phyloP scores from a whole-genome alignment of 2,113 vertebrate species.

The Hirundichthys speculiger region DNA sequence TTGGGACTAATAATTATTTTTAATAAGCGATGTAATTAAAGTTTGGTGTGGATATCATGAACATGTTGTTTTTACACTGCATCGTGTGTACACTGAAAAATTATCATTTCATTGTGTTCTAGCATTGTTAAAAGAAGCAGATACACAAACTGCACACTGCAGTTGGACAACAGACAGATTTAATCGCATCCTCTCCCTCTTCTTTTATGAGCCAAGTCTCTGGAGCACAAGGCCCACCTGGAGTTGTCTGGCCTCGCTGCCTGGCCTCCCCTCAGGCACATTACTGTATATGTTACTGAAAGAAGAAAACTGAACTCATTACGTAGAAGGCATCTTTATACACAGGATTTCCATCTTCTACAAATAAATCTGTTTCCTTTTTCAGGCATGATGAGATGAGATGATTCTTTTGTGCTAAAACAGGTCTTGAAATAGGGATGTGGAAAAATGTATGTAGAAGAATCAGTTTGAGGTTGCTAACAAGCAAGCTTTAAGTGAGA shows the following conservation, averaged over 20 bases:
- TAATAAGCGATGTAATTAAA: no score
- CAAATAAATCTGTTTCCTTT: constrained; percentile 25
- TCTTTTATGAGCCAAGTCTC: constrained; percentile 65
- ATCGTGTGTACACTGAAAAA: no score
- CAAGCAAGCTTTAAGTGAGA: no score
- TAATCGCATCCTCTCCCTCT: constrained; percentile 41
- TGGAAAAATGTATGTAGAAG: no score
- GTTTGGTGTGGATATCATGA: no score
- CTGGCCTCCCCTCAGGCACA: constrained; percentile 64
- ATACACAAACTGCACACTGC: constrained; percentile 10
- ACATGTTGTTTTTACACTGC: no score
- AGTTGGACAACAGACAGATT: constrained; percentile 54
- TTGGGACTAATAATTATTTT: no score
- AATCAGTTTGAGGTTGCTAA: no score
- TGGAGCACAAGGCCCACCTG: constrained; percentile 68
- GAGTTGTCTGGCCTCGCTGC: constrained; percentile 70
- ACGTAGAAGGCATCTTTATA: constrained; percentile 35
- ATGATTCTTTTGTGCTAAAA: constrained; percentile 23
- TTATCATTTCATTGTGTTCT: no score
- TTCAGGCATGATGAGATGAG: constrained; percentile 30
- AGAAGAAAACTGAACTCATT: constrained; percentile 25
- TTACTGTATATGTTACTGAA: constrained; percentile 34
- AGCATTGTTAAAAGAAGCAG: constrained; percentile 1
- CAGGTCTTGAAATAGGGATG: constrained; percentile 18
- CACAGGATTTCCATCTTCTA: constrained; percentile 16